phyloP scores from a whole-genome alignment of 2,113 vertebrate genomes.

The Hippocampus zosterae region DNA sequence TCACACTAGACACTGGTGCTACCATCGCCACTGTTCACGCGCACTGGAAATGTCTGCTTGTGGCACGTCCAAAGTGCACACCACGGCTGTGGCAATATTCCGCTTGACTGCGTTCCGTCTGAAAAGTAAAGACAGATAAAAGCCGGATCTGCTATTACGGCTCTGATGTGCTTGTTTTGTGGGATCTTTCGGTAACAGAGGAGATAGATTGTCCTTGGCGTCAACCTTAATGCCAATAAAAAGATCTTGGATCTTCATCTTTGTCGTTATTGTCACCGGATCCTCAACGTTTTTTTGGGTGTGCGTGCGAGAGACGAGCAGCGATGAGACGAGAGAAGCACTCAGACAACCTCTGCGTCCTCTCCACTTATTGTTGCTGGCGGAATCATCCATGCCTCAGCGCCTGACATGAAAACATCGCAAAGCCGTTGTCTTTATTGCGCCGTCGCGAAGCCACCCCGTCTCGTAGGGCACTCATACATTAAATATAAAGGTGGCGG shows the following conservation, averaged over 20 bases:
- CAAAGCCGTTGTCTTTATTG: slow-evolving; percentile 18
- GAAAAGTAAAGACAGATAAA: background rate
- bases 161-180: background rate
- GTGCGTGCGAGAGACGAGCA: slow-evolving; percentile 6
- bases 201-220: background rate
- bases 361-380: slow-evolving; percentile 59
- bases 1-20: too few relatives aligned
- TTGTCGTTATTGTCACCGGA: slow-evolving; percentile 17
- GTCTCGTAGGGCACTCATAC: slow-evolving; percentile 28
- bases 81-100: background rate
- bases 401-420: slow-evolving; percentile 52
- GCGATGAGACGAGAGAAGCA: background rate
- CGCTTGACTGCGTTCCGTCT: background rate
- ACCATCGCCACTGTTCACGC: background rate
- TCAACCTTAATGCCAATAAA: background rate
- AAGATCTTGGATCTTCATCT: slow-evolving; percentile 11
- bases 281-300: slow-evolving; percentile 1
- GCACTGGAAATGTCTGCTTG: background rate
- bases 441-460: background rate
- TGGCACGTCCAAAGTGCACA: background rate
- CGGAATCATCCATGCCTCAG: slow-evolving; percentile 59
- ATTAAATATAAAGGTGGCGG: slow-evolving; percentile 13
- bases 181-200: background rate
- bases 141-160: background rate
- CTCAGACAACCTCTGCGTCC: slow-evolving; percentile 59